Evolutionary conservation across 1,140 invertebrate species (phyloP), one percentile per base, ranked within the genome.

Genomic region (Glossosoma conforme): DNA sequence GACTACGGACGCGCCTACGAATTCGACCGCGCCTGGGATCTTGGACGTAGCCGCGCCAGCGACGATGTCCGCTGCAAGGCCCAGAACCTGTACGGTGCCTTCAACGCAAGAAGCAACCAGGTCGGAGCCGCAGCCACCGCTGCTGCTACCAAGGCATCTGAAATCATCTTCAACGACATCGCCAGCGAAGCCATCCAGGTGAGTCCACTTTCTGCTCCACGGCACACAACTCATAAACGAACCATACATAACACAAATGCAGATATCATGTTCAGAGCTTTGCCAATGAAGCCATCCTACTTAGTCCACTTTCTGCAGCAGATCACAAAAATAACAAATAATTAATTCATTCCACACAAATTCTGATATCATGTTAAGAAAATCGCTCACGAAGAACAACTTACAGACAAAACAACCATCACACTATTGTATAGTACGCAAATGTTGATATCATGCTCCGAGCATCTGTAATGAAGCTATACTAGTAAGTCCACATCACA

Each of bases 41-140:
- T 45, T 4, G 21, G 33, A 3, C 41, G 19, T 9, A 4, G 10
- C 3, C 17, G 11, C 5, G 37, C 36, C n/a, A 38, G 33, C 21
- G 17, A 46, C 2, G 44, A 17, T 18, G 37, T 36, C 2, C 30
- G 37, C 0, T 46, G 47, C 33, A 37, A 43, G 15, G 46, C 56
- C 5, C 56, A 52, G 14, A 30, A 44, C 3, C 44, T 58, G 6
- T 58, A 58, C 44, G 36, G 22, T 13, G 33, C 56, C 15, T 53
- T 58, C 51, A 38, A 20, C 8, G 28, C 56, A 22, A 49, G 51
- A 47, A 28, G 47, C 30, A 58, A 58, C 56, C 54, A 58, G 24
- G 56, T 58, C 24, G 56, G 56, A 37, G 56, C 56, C 44, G 56
- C 56, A 3, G 56, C 48, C n/a, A 54, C 56, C 43, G 51, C 46